phyloP scores from a whole-genome alignment of 2,113 vertebrate species.

The Phyllopteryx taeniolatus region DNA sequence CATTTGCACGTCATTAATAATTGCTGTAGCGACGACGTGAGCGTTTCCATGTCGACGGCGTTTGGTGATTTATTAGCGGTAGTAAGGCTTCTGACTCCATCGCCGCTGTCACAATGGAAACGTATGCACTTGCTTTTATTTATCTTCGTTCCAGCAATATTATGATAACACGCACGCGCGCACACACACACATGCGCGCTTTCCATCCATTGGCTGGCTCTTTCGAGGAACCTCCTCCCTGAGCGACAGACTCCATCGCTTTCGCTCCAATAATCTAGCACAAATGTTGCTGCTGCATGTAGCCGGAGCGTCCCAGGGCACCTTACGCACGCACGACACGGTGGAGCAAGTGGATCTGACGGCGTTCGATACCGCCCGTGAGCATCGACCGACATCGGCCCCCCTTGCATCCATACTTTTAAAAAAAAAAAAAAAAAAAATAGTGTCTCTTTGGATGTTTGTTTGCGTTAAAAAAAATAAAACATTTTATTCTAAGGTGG shows the following conservation, averaged over 20 bases:
- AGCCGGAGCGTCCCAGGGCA: constrained; percentile 58
- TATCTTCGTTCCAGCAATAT: constrained; percentile 36
- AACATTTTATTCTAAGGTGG: too few relatives aligned
- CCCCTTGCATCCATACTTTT: neutral
- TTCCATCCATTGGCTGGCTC: constrained; percentile 47
- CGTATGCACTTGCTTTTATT: constrained; percentile 36
- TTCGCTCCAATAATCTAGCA: constrained; percentile 74
- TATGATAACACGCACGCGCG: constrained; percentile 33
- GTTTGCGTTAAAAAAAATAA: too few relatives aligned
- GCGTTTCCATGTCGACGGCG: neutral
- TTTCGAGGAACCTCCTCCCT: constrained; percentile 71
- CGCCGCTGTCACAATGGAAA: constrained; percentile 43
- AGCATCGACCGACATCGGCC: too few relatives aligned
- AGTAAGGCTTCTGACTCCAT: constrained; percentile 45
- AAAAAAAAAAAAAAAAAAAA: too few relatives aligned
- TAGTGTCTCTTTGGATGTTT: too few relatives aligned
- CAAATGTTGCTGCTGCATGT: constrained; percentile 57
- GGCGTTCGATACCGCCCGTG: neutral
- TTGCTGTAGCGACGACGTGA: neutral
- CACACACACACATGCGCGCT: constrained; percentile 22
- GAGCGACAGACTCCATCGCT: constrained; percentile 66
- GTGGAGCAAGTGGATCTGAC: neutral
- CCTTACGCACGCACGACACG: constrained; percentile 30
- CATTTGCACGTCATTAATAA: neutral
- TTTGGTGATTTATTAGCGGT: constrained; percentile 44